phyloP scores from a whole-genome alignment of 92 coral and sea anemone species.

The Zoanthus gigantus region DNA sequence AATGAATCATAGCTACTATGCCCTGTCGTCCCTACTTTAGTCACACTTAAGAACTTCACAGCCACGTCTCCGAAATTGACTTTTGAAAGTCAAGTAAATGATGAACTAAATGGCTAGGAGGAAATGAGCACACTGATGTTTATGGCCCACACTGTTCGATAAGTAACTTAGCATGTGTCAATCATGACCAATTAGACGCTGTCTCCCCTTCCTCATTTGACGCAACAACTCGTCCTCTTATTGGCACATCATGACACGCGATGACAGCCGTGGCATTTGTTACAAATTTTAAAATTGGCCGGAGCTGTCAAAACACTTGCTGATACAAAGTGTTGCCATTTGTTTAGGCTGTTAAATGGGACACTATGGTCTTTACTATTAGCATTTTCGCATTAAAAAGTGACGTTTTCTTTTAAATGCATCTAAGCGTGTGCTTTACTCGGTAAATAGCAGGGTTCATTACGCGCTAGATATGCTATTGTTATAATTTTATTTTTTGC shows the following conservation, averaged over 20 bases:
- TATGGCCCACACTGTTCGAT: constrained; percentile 97
- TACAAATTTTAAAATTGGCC: constrained; percentile 99
- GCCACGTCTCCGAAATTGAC: constrained; percentile 86
- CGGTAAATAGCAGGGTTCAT: constrained; percentile 98
- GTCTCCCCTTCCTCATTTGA: constrained; percentile 98
- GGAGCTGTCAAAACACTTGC: constrained; percentile 99
- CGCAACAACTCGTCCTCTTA: constrained; percentile 97
- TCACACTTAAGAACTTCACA: constrained; percentile 67
- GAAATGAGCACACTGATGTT: constrained; percentile 99
- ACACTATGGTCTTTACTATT: constrained; percentile 98
- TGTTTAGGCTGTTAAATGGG: constrained; percentile 99
- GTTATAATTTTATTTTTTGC: constrained; percentile 90
- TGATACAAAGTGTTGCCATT: constrained; percentile 99
- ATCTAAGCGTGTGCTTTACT: constrained; percentile 97
- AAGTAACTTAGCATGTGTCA: constrained; percentile 99
- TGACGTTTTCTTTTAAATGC: constrained; percentile 98
- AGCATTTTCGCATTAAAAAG: constrained; percentile 96
- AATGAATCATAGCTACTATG: constrained; percentile 81
- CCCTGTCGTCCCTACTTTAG: constrained; percentile 47
- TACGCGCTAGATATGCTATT: constrained; percentile 76
- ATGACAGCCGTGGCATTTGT: constrained; percentile 99
- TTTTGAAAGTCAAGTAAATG: constrained; percentile 92
- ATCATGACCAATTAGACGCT: constrained; percentile 99
- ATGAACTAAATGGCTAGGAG: constrained; percentile 95
- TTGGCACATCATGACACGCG: constrained; percentile 99